Conservation (phyloP, 2,888 invertebrate genomes). For the Leptinotarsa tumamoca region DNA sequence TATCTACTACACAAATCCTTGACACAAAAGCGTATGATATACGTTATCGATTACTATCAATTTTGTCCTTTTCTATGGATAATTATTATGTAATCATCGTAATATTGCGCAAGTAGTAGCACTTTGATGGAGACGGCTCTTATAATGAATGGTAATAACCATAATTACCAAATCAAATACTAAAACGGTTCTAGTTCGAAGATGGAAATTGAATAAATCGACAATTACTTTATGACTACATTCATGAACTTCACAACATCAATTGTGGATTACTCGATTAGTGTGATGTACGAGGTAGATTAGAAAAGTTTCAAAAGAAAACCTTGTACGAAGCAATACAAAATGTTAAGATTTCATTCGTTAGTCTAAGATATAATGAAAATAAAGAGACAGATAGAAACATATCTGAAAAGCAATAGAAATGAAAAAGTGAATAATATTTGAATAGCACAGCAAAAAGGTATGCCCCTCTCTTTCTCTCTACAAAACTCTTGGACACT, state of each 20-base stretch:
- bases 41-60: slow-evolving; percentile 3
- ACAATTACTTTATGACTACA: slow-evolving; percentile 4
- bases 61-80: slow-evolving; percentile 5
- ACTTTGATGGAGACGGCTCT: slow-evolving; percentile 8
- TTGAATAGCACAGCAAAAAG: no score
- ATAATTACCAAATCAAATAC: slow-evolving; percentile 17
- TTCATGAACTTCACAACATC: slow-evolving; percentile 23
- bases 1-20: not conserved
- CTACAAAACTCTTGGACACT: no score
- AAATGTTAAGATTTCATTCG: no score
- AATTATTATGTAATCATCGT: slow-evolving; percentile 6
- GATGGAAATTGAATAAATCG: not conserved
- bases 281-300: not conserved
- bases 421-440: no score
- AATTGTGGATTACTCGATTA: not conserved
- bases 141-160: slow-evolving; percentile 1
- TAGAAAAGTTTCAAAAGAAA: not conserved
- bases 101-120: not conserved
- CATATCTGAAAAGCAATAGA: no score
- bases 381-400: no score
- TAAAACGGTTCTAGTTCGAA: not conserved
- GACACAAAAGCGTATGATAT: slow-evolving; percentile 4
- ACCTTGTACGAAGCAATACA: not conserved
- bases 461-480: no score
- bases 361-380: no score